Percentiles rank a stretch among this genome's conserved stretches.
Evolutionary conservation across 1,140 invertebrate genomes (phyloP).

Genomic region (Helicoverpa armigera): DNA sequence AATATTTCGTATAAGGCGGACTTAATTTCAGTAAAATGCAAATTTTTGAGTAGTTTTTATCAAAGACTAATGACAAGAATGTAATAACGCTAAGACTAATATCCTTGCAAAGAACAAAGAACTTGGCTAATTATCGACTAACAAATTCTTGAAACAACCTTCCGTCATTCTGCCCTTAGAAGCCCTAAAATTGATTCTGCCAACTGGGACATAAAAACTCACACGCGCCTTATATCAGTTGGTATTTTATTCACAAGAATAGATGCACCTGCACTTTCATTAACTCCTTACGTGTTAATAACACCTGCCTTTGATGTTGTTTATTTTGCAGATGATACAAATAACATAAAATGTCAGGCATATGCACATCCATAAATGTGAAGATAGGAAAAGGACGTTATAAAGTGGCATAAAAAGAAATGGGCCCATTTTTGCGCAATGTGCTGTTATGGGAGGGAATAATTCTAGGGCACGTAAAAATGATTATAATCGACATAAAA

Average conservation of each 20-base stretch:
- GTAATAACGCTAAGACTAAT: background rate
- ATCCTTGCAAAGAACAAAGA: background rate
- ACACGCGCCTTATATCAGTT: conserved; percentile 16
- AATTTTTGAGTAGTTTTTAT: background rate
- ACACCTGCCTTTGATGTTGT: conserved; percentile 15
- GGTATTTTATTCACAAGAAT: conserved; percentile 26
- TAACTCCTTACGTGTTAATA: conserved; percentile 10
- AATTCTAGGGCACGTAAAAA: background rate
- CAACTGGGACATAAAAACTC: conserved; percentile 4
- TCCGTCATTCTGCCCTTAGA: background rate
- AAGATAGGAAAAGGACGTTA: background rate
- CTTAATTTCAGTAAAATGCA: background rate
- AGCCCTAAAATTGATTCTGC: conserved; percentile 10
- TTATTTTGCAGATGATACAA: conserved; percentile 23
- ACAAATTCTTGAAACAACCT: background rate
- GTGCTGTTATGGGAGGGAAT: background rate
- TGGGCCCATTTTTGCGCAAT: background rate
- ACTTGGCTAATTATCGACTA: background rate
- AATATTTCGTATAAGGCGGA: background rate
- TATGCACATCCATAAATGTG: background rate
- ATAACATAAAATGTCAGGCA: conserved; percentile 1
- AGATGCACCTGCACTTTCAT: conserved; percentile 38
- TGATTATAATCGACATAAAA: conserved; percentile 37
- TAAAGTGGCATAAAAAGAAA: background rate
- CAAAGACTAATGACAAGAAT: background rate